phyloP scores from a whole-genome alignment of 2,113 vertebrate species.

The Datnioides undecimradiatus region DNA sequence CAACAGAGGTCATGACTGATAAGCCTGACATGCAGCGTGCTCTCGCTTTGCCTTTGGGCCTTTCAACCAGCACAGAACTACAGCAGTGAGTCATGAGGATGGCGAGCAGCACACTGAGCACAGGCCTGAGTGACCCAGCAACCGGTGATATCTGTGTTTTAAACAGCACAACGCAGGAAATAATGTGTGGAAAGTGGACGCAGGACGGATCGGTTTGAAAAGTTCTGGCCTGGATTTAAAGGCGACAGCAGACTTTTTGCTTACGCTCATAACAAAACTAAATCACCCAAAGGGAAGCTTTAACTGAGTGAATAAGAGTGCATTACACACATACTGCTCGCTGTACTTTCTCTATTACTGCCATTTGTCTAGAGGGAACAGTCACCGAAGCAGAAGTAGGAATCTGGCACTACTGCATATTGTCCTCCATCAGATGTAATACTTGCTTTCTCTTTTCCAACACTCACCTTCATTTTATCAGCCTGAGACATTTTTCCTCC shows the following conservation, averaged over 20 bases:
- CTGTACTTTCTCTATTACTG: not conserved
- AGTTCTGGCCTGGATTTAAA: not conserved
- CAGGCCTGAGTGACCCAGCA: not conserved
- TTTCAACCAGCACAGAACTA: not conserved
- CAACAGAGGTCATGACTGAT: conserved; percentile 28
- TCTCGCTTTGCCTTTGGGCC: conserved; percentile 23
- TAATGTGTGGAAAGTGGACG: not conserved
- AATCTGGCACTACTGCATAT: conserved; percentile 16
- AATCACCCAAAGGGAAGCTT: no score
- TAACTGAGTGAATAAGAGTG: not conserved
- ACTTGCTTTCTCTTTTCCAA: not conserved
- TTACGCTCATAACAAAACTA: no score
- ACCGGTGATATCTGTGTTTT: not conserved
- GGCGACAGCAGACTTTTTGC: not conserved
- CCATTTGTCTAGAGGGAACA: not conserved
- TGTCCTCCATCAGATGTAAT: not conserved
- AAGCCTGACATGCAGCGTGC: conserved; percentile 18
- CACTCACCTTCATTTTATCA: conserved; percentile 85
- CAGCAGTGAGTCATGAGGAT: conserved; percentile 31
- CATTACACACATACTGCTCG: not conserved
- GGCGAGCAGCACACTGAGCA: conserved; percentile 14
- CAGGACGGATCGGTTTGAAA: no score
- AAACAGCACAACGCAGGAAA: not conserved
- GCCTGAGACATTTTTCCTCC: conserved; percentile 82
- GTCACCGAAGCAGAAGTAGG: conserved; percentile 1